Percentiles rank a stretch among this genome's conserved stretches.
Conservation (phyloP, 2,797 vertebrate species). For the Brotula barbata region DNA sequence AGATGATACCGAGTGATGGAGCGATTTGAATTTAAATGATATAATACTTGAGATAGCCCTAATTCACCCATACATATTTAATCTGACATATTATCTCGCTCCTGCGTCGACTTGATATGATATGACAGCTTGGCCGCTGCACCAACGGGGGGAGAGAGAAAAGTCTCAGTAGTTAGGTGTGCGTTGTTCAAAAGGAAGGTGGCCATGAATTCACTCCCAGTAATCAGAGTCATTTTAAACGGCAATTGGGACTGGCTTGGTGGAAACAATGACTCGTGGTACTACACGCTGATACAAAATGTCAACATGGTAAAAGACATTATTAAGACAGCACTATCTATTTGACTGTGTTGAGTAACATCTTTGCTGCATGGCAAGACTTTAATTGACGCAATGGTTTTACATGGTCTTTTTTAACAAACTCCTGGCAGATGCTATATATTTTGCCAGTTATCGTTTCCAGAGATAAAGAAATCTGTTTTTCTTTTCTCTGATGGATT, state of each 20-base stretch:
- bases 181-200: slow-evolving; percentile 43
- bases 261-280: slow-evolving; percentile 8
- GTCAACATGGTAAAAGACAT: too few species aligned
- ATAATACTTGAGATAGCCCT: slow-evolving; percentile 82
- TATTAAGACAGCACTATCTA: too few species aligned
- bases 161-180: slow-evolving; percentile 24
- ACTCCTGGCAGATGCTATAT: too few species aligned
- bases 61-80: slow-evolving; percentile 86
- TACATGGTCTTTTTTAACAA: too few species aligned
- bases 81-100: slow-evolving; percentile 82
- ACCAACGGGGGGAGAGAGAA: slow-evolving; percentile 49
- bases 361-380: too few species aligned
- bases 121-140: slow-evolving; percentile 67
- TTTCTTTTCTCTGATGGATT: too few species aligned
- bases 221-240: slow-evolving; percentile 61
- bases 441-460: too few species aligned
- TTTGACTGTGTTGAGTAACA: too few species aligned
- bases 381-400: too few species aligned
- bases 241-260: slow-evolving; percentile 24
- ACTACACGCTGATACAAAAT: not conserved
- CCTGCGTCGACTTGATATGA: slow-evolving; percentile 73
- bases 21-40: slow-evolving; percentile 85
- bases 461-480: too few species aligned
- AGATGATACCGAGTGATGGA: slow-evolving; percentile 75
- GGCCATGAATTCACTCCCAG: slow-evolving; percentile 56